Evolutionary conservation across 37 sponge, comb jelly and placozoan species (phyloP), one percentile per base, ranked within the genome.

Genomic region (Sycon ciliatum): DNA sequence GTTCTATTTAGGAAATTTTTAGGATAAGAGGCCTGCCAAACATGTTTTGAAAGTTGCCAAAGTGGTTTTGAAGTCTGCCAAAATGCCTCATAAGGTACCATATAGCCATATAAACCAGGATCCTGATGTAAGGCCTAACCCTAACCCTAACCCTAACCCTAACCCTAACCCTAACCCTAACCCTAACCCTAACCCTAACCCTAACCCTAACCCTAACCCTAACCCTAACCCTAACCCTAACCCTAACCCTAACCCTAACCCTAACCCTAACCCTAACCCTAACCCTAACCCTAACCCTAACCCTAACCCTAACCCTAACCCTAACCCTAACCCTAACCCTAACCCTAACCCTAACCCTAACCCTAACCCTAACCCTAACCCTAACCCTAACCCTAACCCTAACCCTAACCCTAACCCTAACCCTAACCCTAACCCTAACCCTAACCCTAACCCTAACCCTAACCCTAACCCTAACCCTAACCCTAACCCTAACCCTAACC

Each of bases 121-220:
- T n/a, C n/a, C n/a, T n/a, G n/a, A n/a, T n/a, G n/a, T n/a, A 29
- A 57, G 28, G 29, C 58, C 58, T 57, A 57, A 57, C 58, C 58
- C 58, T 57, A 57, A 57, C 58, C 58, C 58, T 57, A 57, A 57
- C 58, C 58, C 58, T 57, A 57, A 57, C 58, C 58, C 58, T 57
- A 57, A 57, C 58, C 58, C 58, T 57, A 57, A 57, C 58, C 58
- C 58, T 57, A 57, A 57, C 58, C 58, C 58, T 57, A 57, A 57
- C 58, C 58, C 58, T 57, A 57, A 57, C 58, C 58, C 58, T 57
- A 57, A 57, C 58, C 58, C 58, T 57, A 57, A 57, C 58, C 58
- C 58, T 57, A 57, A 57, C 58, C 58, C 58, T 57, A 57, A 57
- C 58, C 58, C 58, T 57, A 57, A 57, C 58, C 58, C 58, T 57